These are phyloP conservation scores for Seira musarum DNA, from an alignment of 2,888 invertebrate genomes.

Conservation along the genomic window DNA sequence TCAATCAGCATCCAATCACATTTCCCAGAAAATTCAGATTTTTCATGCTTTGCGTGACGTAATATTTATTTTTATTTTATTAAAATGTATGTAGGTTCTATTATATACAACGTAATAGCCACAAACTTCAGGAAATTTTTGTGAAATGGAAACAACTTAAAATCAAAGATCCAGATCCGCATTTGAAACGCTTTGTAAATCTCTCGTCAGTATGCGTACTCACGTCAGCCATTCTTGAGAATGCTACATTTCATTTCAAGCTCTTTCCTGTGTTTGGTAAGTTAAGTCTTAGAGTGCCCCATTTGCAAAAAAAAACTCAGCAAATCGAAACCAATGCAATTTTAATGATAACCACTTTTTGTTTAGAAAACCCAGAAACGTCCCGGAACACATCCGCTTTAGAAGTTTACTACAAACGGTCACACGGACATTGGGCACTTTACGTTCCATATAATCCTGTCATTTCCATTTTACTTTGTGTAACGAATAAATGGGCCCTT, in stretches of 20 bases:
- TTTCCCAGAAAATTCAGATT: neutral
- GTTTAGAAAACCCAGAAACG: neutral
- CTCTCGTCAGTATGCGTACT: neutral
- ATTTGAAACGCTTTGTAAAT: constrained; percentile 14
- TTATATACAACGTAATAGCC: constrained; percentile 4
- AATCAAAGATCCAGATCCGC: neutral
- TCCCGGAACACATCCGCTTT: constrained; percentile 33
- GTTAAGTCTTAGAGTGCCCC: neutral
- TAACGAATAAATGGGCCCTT: constrained; percentile 50
- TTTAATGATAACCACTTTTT: neutral
- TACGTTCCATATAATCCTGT: constrained; percentile 36
- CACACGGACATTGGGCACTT: constrained; percentile 42
- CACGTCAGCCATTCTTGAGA: constrained; percentile 49
- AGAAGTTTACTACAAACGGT: constrained; percentile 45
- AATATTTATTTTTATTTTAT: neutral
- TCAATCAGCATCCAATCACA: neutral
- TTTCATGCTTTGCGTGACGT: neutral
- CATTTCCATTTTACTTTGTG: constrained; percentile 33
- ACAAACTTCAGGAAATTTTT: constrained; percentile 22
- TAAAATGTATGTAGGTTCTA: too few species aligned
- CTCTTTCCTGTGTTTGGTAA: constrained; percentile 50
- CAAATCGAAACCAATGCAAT: neutral
- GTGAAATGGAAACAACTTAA: constrained; percentile 19
- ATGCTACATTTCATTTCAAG: constrained; percentile 49
- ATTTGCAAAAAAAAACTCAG: neutral